A percentile compares a stretch with the other conserved stretches of the same genome.
These are phyloP conservation scores for Cataglyphis altisquamis DNA, from an alignment of 2,888 invertebrate genomes.

Conservation along the genomic window DNA sequence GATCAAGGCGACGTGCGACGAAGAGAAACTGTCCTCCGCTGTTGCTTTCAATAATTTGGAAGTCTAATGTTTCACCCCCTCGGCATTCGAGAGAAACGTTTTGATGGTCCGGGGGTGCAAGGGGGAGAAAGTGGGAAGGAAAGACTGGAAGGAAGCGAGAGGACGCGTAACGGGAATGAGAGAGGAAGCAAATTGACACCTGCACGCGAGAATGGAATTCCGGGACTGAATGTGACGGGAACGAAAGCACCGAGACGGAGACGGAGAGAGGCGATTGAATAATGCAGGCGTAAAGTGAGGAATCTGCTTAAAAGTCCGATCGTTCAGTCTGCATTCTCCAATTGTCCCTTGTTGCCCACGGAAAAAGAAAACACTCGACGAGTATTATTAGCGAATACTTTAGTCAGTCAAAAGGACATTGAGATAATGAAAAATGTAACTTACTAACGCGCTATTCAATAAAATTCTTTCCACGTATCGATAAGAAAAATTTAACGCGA, in stretches of 20 bases:
- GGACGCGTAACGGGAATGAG: slow-evolving; percentile 21
- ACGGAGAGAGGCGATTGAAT: slow-evolving; percentile 77
- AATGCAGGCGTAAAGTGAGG: slow-evolving; percentile 78
- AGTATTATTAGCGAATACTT: slow-evolving; percentile 50
- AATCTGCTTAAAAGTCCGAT: slow-evolving; percentile 80
- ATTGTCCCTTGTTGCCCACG: slow-evolving; percentile 35
- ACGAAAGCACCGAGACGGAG: slow-evolving; percentile 64
- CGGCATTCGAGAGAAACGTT: slow-evolving; percentile 55
- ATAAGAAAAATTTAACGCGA: neutral
- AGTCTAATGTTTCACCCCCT: slow-evolving; percentile 81
- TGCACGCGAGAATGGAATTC: slow-evolving; percentile 75
- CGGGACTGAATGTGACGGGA: slow-evolving; percentile 63
- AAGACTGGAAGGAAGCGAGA: slow-evolving; percentile 40
- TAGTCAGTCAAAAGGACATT: slow-evolving; percentile 13
- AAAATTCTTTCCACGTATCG: neutral
- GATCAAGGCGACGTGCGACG: neutral
- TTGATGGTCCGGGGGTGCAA: slow-evolving; percentile 50
- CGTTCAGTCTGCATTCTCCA: slow-evolving; percentile 71
- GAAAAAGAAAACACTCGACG: slow-evolving; percentile 57
- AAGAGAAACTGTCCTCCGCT: slow-evolving; percentile 64
- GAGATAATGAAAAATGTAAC: slow-evolving; percentile 15
- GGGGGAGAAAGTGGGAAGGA: slow-evolving; percentile 29
- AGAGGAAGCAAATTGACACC: slow-evolving; percentile 81
- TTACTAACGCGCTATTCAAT: neutral
- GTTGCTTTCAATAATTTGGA: slow-evolving; percentile 85